Percentiles rank a stretch among this genome's conserved stretches.
Conservation (phyloP, 2,797 vertebrate species). For the Pelobates cultripes region DNA sequence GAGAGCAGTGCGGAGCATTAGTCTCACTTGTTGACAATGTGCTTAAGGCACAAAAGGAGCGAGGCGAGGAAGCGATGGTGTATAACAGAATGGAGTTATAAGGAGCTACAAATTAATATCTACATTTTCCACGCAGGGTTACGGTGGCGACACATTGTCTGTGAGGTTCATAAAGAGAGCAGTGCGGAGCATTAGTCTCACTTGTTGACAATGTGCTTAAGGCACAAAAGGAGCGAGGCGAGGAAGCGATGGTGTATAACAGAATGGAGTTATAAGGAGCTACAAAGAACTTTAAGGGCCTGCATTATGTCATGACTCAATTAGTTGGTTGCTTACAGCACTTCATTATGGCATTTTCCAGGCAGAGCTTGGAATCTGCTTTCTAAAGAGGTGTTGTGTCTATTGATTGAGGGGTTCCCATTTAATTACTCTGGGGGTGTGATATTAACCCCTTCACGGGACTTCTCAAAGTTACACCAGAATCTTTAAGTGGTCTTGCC, state of each 20-base stretch:
- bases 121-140: constrained; percentile 81
- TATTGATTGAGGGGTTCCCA: constrained; percentile 35
- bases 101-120: constrained; percentile 56
- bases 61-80: constrained; percentile 50
- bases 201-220: constrained; percentile 59
- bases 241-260: constrained; percentile 51
- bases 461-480: background rate
- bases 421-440: background rate
- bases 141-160: constrained; percentile 77
- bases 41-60: constrained; percentile 61
- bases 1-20: constrained; percentile 62
- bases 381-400: constrained; percentile 56
- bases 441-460: constrained; percentile 5
- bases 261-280: constrained; percentile 48
- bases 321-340: constrained; percentile 69
- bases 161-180: constrained; percentile 66
- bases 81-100: constrained; percentile 49
- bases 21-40: constrained; percentile 60
- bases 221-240: constrained; percentile 56
- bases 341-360: constrained; percentile 69
- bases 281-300: constrained; percentile 62
- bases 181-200: constrained; percentile 64
- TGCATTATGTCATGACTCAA: constrained; percentile 70
- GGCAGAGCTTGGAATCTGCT: constrained; percentile 65
- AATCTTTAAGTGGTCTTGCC: no score